Evolutionary conservation across 1,140 invertebrate species (phyloP).

Genomic region (Zaprionus tsacasi): DNA sequence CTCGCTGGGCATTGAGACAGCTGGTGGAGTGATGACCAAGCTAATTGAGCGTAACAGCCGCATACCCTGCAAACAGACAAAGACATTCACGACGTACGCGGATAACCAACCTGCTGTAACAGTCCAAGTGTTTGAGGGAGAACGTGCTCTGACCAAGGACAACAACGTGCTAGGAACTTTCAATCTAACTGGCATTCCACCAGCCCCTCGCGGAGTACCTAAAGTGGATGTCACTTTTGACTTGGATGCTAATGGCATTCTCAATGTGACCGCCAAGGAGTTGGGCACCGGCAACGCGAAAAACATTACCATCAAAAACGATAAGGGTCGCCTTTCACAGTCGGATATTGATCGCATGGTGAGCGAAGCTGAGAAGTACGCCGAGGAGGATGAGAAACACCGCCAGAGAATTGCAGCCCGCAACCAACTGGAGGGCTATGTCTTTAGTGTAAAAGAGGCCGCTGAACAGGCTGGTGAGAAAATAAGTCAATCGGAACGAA

Average conservation of each 20-base stretch:
- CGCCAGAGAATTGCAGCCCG: constrained; percentile 87
- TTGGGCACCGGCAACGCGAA: constrained; percentile 85
- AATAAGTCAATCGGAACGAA: constrained; percentile 87
- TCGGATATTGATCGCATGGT: constrained; percentile 89
- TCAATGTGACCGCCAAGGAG: constrained; percentile 87
- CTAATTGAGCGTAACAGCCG: constrained; percentile 87
- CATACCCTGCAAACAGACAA: constrained; percentile 87
- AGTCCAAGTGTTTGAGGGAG: constrained; percentile 89
- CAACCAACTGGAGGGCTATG: constrained; percentile 88
- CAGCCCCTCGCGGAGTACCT: constrained; percentile 91
- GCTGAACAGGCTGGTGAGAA: constrained; percentile 85
- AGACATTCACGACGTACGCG: constrained; percentile 88
- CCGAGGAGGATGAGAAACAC: constrained; percentile 88
- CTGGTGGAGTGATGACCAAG: constrained; percentile 87
- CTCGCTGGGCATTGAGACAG: constrained; percentile 87
- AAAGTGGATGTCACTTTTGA: constrained; percentile 89
- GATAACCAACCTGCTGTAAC: constrained; percentile 90
- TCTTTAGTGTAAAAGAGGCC: constrained; percentile 88
- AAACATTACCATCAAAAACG: constrained; percentile 94
- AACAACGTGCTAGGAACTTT: constrained; percentile 92
- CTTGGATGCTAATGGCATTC: constrained; percentile 87
- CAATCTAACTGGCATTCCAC: constrained; percentile 91
- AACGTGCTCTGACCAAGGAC: constrained; percentile 89
- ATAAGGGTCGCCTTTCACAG: constrained; percentile 91
- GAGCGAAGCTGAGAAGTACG: constrained; percentile 55